Base-by-base conservation (phyloP, 2,113 vertebrate species). In the Chloebia gouldiae region DNA sequence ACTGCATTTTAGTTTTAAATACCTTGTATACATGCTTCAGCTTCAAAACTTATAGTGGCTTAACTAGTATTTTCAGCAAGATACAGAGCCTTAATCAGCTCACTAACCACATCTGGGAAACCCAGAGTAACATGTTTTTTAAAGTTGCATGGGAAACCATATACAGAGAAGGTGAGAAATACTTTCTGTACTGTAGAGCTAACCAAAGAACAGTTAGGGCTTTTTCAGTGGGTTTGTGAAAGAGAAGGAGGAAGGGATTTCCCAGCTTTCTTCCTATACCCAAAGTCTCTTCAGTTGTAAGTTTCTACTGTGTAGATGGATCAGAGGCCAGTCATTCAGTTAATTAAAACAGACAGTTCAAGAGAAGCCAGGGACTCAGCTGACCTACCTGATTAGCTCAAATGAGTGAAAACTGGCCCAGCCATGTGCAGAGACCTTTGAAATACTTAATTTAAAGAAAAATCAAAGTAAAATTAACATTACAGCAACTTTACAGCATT, bases 291-390 rank as follows among this genome's bases (percentile, higher is more conserved):
- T 71, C 69, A 88, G 4, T 84, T 95, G 3, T 16, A 81, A 83
- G 49, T 86, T 88, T 96, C 64, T 68, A 63, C 44, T 69, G 51
- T 57, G 69, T 37, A 86, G 53, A 75, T 28, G 39, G 66, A 82
- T 88, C 71, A 97, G 72, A 79, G 65, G 61, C 44, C 56, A 89
- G 81, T 71, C 65, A 89, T 68, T 39, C 40, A 64, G n/a, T 69
- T 85, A 91, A 89, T 76, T 79, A 91, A 91, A 96, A 94, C 68
- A 78, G 92, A 95, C n/a, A 60, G 73, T 89, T 92, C 53, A 88
- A 81, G 77, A 37, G 51, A 86, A 93, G 81, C 50, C 51, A 92
- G 15, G 51, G 56, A 89, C 28, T 83, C 49, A 59, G 61, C 10
- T 87, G 86, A 93, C 57, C 40, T 45, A 71, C 44, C n/a, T 56